Percentiles rank a stretch among this genome's conserved stretches.
phyloP scores from a whole-genome alignment of 2,113 vertebrate genomes.

The Thomomys bottae region DNA sequence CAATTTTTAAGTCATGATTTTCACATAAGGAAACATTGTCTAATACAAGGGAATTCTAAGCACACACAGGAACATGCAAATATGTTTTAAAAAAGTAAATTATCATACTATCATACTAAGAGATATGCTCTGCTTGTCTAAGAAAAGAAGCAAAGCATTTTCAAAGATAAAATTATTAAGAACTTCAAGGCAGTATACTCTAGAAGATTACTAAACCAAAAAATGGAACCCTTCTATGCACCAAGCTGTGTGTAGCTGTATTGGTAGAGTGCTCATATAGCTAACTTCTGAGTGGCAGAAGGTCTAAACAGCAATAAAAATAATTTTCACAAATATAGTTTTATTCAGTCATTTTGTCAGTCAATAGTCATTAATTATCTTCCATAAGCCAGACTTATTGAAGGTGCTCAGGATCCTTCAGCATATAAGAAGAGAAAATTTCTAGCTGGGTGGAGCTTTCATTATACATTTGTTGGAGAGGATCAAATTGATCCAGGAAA shows the following conservation, averaged over 20 bases:
- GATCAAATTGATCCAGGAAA: neutral
- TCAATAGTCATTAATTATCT: neutral
- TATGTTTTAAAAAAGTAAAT: no score
- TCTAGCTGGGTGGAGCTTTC: neutral
- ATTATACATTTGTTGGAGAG: neutral
- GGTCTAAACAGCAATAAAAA: neutral
- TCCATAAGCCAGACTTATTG: neutral
- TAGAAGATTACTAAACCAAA: neutral
- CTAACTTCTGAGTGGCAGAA: neutral
- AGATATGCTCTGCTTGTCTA: neutral
- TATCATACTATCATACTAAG: no score
- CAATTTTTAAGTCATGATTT: neutral
- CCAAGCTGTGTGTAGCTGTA: accelerated
- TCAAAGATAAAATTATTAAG: neutral
- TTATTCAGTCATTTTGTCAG: neutral
- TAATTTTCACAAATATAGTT: neutral
- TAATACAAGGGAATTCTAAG: no score
- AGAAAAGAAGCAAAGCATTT: neutral
- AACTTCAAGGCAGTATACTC: neutral
- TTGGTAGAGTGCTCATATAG: neutral
- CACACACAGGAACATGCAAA: no score
- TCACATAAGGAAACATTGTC: neutral
- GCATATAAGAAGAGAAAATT: neutral
- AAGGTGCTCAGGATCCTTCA: neutral
- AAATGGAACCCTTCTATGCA: neutral